phyloP scores from a whole-genome alignment of 1,140 invertebrate species.

The Euura saliciscinereae region DNA sequence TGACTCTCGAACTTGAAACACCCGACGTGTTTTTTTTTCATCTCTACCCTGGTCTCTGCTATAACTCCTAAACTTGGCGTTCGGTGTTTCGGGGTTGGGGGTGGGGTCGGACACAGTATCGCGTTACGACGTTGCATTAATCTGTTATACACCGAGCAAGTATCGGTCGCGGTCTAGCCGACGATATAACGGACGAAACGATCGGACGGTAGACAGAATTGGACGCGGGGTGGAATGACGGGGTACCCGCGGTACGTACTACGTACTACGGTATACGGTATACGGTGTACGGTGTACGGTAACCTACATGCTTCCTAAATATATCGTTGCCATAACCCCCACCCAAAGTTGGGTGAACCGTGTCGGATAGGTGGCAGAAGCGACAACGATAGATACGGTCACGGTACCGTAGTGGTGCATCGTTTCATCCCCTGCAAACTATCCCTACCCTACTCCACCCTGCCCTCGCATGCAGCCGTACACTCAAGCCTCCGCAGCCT shows the following conservation, averaged over 20 bases:
- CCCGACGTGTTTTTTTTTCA: too few species aligned
- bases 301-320: conserved; percentile 44
- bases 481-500: too few species aligned
- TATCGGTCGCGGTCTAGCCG: conserved; percentile 21
- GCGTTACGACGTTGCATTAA: conserved; percentile 53
- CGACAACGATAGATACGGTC: not conserved
- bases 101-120: conserved; percentile 40
- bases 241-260: not conserved
- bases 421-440: not conserved
- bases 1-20: not conserved
- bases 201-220: conserved; percentile 19
- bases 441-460: not conserved
- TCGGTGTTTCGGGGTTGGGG: not conserved
- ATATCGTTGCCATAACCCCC: conserved; percentile 42
- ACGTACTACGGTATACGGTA: conserved; percentile 2
- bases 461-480: too few species aligned
- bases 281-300: conserved; percentile 24
- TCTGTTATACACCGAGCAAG: conserved; percentile 26
- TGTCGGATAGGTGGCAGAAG: not conserved
- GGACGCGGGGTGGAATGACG: conserved; percentile 14
- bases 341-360: not conserved
- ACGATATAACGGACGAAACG: conserved; percentile 15
- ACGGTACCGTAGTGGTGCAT: not conserved
- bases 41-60: too few species aligned
- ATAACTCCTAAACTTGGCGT: too few species aligned